These are phyloP conservation scores for Microtus oregoni DNA, from an alignment of 2,113 vertebrate species.

Conservation along the genomic window DNA sequence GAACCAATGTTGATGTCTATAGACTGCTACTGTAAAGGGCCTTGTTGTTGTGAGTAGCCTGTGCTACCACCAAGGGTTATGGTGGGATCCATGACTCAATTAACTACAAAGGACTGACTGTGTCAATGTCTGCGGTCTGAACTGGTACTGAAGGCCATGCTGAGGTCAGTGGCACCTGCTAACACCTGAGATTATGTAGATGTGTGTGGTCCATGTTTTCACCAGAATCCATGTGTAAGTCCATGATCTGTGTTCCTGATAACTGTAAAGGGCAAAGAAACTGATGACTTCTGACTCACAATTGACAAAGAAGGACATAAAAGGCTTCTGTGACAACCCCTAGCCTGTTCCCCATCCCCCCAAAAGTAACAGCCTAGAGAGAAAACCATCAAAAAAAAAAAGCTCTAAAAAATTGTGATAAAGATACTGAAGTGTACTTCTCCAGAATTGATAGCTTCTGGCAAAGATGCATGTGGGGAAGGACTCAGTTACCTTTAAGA, in stretches of 20 bases:
- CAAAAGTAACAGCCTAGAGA: not conserved
- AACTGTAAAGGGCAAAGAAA: not conserved
- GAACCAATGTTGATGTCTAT: not conserved
- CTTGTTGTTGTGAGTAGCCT: not conserved
- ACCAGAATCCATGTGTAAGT: not conserved
- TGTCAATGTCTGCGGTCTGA: not conserved
- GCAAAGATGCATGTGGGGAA: not conserved
- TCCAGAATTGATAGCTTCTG: not conserved
- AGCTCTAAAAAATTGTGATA: not conserved
- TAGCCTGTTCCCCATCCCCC: not conserved
- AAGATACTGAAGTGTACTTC: not conserved
- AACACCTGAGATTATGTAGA: not conserved
- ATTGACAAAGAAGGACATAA: not conserved
- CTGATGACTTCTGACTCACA: not conserved
- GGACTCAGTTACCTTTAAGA: not conserved
- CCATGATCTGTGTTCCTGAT: not conserved
- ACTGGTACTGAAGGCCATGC: not conserved
- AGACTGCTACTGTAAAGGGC: not conserved
- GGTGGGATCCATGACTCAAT: not conserved
- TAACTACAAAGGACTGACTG: not conserved
- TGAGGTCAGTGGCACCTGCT: not conserved
- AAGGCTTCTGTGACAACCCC: not conserved
- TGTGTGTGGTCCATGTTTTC: not conserved
- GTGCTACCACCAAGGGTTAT: not conserved
- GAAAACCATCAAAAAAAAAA: not conserved